Conservation (phyloP, 2,888 invertebrate genomes). For the Scaptomyza flava region DNA sequence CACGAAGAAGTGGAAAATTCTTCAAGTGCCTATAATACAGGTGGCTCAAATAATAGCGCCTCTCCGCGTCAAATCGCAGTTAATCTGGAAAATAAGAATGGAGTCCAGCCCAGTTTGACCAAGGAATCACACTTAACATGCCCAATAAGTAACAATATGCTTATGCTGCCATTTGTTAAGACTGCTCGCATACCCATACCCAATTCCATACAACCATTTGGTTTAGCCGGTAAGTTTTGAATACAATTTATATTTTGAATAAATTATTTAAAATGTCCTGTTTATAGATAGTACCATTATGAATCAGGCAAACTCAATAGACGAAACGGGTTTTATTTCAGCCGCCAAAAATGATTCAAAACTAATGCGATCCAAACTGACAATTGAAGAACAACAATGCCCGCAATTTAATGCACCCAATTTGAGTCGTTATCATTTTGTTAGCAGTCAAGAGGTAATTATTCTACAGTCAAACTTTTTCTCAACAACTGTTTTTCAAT, state of each 20-base stretch:
- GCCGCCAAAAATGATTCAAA: constrained; percentile 32
- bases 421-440: constrained; percentile 87
- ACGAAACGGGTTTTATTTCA: constrained; percentile 21
- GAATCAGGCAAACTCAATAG: constrained; percentile 22
- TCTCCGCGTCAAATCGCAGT: constrained; percentile 78
- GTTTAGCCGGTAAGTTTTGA: constrained; percentile 25
- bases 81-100: constrained; percentile 27
- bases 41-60: constrained; percentile 89
- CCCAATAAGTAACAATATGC: constrained; percentile 37
- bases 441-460: constrained; percentile 86
- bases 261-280: background rate
- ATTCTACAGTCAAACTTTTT: too few relatives aligned
- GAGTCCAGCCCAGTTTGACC: background rate
- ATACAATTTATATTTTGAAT: too few relatives aligned
- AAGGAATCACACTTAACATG: constrained; percentile 7
- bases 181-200: constrained; percentile 35
- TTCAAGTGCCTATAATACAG: constrained; percentile 90
- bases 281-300: constrained; percentile 28
- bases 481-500: too few relatives aligned
- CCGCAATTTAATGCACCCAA: constrained; percentile 86
- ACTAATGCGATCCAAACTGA: constrained; percentile 32
- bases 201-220: constrained; percentile 25
- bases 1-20: constrained; percentile 87
- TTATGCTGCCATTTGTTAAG: constrained; percentile 56
- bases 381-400: constrained; percentile 29